Evolutionary conservation across 1,140 invertebrate genomes (phyloP), one percentile per base, ranked within the genome.

Genomic region (Drosophila funebris): DNA sequence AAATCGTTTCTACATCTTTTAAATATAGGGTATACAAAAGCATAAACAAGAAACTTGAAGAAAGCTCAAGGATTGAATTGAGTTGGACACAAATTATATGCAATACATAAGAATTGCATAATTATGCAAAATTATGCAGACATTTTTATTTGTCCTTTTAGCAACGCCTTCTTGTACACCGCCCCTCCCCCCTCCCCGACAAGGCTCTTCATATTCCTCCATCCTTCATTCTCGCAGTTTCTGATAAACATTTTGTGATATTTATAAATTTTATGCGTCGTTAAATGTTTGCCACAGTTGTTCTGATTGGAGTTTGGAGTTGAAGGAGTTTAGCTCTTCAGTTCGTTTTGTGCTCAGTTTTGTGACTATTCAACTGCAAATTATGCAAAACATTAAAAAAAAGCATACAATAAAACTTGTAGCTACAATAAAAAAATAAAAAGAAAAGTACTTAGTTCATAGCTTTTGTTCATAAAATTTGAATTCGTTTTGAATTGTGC

Each of bases 211-310:
- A 6, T 11, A n/a, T 29, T 16, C 33, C 5, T 5, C 6, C 48
- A 1, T 1, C n/a, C 11, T 33, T 18, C 16, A 37, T 78, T 29
- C 11, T 9, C 9, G 6, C 43, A n/a, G n/a, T n/a, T n/a, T n/a
- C n/a, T n/a, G n/a, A n/a, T n/a, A n/a, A n/a, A n/a, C 13, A 13
- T 50, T 39, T 29, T 5, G 24, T 20, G 46, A 50, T 81, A 76
- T 81, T 81, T 81, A 73, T 73, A 82, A 64, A 77, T 77, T 82
- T 82, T 82, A 82, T 81, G 78, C 78, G 50, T 82, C 78, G 73
- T 74, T 82, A 77, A 82, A 82, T 76, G 73, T 64, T 80, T 76
- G 67, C 16, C 54, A 54, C 37, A 74, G 29, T 63, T 74, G 13
- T 31, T 14, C 6, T 3, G 56, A 46, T 60, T 46, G 56, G 18